Percentiles rank a stretch among this genome's conserved stretches.
Conservation (phyloP, 2,888 invertebrate genomes). For the Eubasilissa splendida region DNA sequence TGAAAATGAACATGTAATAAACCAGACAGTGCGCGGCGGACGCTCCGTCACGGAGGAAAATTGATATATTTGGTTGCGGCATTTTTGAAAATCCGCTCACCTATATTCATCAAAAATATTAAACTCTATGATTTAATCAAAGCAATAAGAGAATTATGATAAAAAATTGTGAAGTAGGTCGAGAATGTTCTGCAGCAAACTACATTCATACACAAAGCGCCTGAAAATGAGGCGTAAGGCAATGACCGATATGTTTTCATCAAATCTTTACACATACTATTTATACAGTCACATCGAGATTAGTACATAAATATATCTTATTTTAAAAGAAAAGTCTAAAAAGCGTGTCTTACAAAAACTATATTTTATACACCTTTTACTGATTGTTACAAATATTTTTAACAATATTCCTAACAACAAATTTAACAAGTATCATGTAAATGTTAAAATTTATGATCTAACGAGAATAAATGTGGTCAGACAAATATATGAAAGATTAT, state of each 20-base stretch:
- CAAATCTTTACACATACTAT: constrained; percentile 29
- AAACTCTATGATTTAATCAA: too few species aligned
- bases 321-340: constrained; percentile 15
- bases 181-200: background rate
- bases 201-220: constrained; percentile 49
- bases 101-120: too few species aligned
- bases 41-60: too few species aligned
- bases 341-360: constrained; percentile 32
- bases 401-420: constrained; percentile 37
- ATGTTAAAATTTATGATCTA: constrained; percentile 6
- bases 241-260: constrained; percentile 58
- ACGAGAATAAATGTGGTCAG: constrained; percentile 2
- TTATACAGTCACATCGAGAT: constrained; percentile 29
- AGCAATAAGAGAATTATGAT: background rate
- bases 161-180: constrained; percentile 16
- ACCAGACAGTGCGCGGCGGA: too few species aligned
- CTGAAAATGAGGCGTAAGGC: constrained; percentile 57
- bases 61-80: too few species aligned
- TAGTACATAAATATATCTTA: background rate
- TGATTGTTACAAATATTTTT: constrained; percentile 25
- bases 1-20: too few species aligned
- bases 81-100: too few species aligned
- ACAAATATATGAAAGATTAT: constrained; percentile 11
- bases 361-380: constrained; percentile 31
- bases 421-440: constrained; percentile 22